phyloP scores from a whole-genome alignment of 2,888 invertebrate genomes.

The Drosophila quinaria region DNA sequence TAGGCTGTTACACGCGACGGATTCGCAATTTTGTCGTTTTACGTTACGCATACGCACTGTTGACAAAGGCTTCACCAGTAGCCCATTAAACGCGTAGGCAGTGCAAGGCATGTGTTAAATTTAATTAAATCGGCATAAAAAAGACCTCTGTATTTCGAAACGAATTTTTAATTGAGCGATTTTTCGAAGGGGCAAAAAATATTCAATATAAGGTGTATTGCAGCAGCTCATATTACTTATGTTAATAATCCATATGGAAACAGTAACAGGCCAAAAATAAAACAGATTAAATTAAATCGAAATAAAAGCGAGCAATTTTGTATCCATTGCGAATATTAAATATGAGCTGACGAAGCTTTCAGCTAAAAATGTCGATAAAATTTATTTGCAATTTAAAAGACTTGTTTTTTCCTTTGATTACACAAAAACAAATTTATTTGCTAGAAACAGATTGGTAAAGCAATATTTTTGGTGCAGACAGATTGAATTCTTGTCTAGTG shows the following conservation, averaged over 20 bases:
- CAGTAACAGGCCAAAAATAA: not conserved
- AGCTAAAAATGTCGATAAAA: not conserved
- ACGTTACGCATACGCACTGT: slow-evolving; percentile 57
- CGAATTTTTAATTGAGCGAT: slow-evolving; percentile 53
- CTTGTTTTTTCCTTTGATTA: not conserved
- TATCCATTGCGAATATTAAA: not conserved
- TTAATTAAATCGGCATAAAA: slow-evolving; percentile 62
- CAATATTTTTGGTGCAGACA: not conserved
- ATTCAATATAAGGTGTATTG: slow-evolving; percentile 33
- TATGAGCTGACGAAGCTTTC: not conserved
- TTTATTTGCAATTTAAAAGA: not conserved
- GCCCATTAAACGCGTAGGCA: slow-evolving; percentile 26
- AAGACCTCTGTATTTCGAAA: slow-evolving; percentile 38
- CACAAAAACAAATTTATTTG: not conserved
- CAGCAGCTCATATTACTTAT: slow-evolving; percentile 13
- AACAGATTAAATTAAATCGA: slow-evolving; percentile 6
- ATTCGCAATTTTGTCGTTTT: slow-evolving; percentile 28
- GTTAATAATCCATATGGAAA: slow-evolving; percentile 5
- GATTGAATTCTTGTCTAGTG: not conserved
- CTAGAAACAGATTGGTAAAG: not conserved
- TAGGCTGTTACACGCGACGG: slow-evolving; percentile 30
- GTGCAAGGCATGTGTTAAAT: slow-evolving; percentile 46
- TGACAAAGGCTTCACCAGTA: slow-evolving; percentile 43
- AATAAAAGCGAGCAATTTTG: slow-evolving; percentile 2
- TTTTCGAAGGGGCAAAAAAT: slow-evolving; percentile 30